Evolutionary conservation across 1,140 invertebrate genomes (phyloP), one percentile per base, ranked within the genome.

Genomic region (Oncopeltus fasciatus): DNA sequence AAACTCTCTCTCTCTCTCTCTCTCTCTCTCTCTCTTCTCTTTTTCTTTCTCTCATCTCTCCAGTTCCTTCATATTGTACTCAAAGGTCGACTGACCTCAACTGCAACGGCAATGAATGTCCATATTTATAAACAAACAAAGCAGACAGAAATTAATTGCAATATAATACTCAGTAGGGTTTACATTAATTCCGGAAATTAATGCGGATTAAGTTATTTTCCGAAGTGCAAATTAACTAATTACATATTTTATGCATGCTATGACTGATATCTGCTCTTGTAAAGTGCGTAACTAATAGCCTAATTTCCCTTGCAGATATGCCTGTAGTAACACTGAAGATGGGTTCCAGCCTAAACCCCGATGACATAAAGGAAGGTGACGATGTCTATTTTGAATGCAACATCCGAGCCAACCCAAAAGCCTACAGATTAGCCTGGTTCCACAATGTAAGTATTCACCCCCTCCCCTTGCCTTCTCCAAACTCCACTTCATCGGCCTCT

Each of bases 291-390:
- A 27, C 28, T 31, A 57, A 31, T 31, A 18, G 43, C n/a, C 27
- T 46, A n/a, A 69, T 70, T 21, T 49, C 1, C 62, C 70, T 78
- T 75, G 59, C 76, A 87, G 85, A 84, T 77, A 77, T 80, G 67
- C 87, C 87, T n/a, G 78, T 84, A 57, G 85, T 88, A 18, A 80
- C 78, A 53, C 73, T 90, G 31, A 83, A 82, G 73, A 86, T 90
- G 81, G 87, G 87, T 24, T 80, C 82, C 63, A 87, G 80, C 65
- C 72, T 90, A 64, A 87, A 87, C 72, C 83, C 87, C 16, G 81
- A 87, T 64, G 83, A 86, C 70, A 89, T 90, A 70, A 89, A 89
- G 73, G 87, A 90, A 75, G 87, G 87, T 5, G 87, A 88, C 70
- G 70, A 70, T 49, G 70, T 70, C 11, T 76, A 75, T 58, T 76